Base-by-base conservation (phyloP, 30 jellyfish, hydroid and myxozoan species). In the Aurelia sp. region DNA sequence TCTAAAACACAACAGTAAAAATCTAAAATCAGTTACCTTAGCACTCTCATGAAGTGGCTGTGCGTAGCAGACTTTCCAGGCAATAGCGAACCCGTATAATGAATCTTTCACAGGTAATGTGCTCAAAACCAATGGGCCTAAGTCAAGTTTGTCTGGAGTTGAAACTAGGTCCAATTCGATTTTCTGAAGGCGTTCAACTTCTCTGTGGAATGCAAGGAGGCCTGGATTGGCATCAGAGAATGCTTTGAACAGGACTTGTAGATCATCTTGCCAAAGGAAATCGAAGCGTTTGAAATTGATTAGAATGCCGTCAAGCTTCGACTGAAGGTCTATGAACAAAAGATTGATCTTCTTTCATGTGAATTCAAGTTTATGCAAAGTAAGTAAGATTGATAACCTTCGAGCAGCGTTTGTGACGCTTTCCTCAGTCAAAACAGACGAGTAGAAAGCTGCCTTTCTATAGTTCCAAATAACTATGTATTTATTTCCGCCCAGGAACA, bases 31-130 rank as follows among this genome's bases (percentile, higher is more conserved):
- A 35, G 37, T 21, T 55, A 89, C 97, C 96, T 91, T 91, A 13
- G 92, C 98, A 22, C 64, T 62, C n/a, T 79, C 89, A 55, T 85
- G 98, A 12, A 91, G 44, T 19, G 88, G 82, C 40, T 91, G 91
- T 15, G 94, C 88, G 58, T 86, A 91, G 80, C 98, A 91, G 53
- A 86, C 80, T 59, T 85, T 91, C 98, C 98, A 91, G 13, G 95
- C 95, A 52, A 85, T 61, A 1, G 91, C 91, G 58, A 91, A 80
- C 48, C 98, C 98, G 21, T 50, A 71, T 64, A 91, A 67, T 22
- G 85, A 84, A 67, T 91, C 94, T 73, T 85, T 91, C 51, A 91
- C 71, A 27, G 98, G 91, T 37, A 90, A 60, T 0, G 95, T 47
- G 35, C 89, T 71, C 44, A 91, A 74, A 2, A 71, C 73, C 59